These are phyloP conservation scores for Rhaphigaster nebulosa DNA, from an alignment of 2,888 invertebrate species.

Conservation along the genomic window DNA sequence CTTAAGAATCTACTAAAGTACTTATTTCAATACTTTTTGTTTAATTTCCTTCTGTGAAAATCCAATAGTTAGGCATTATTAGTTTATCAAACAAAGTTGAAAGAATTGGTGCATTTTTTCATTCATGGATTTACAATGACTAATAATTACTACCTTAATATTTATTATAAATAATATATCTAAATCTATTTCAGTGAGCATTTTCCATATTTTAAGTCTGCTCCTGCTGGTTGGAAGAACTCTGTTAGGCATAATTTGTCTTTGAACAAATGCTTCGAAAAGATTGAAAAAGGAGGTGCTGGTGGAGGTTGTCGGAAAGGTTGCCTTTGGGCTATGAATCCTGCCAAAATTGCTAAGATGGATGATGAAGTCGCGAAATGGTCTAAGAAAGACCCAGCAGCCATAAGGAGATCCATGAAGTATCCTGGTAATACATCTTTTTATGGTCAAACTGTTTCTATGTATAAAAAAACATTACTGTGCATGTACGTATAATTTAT, in stretches of 20 bases:
- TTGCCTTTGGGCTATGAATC: slow-evolving; percentile 97
- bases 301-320: slow-evolving; percentile 72
- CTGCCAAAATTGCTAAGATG: slow-evolving; percentile 95
- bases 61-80: no score
- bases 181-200: slow-evolving; percentile 81
- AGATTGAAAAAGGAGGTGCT: slow-evolving; percentile 80
- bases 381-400: slow-evolving; percentile 94
- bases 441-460: not conserved
- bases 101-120: no score
- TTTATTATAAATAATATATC: slow-evolving; percentile 67
- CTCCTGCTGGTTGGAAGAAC: slow-evolving; percentile 99
- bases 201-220: slow-evolving; percentile 98
- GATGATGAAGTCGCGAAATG: slow-evolving; percentile 98
- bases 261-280: slow-evolving; percentile 97
- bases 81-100: no score
- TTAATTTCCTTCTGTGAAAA: no score
- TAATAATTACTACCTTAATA: no score
- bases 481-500: no score
- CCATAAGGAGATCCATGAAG: slow-evolving; percentile 94
- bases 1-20: no score
- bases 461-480: slow-evolving; percentile 47
- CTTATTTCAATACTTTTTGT: no score
- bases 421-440: slow-evolving; percentile 78
- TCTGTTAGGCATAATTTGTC: slow-evolving; percentile 97
- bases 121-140: no score